Percentiles rank a stretch among this genome's conserved stretches.
These are phyloP conservation scores for Eclectus roratus DNA, from an alignment of 2,113 vertebrate genomes.

Conservation along the genomic window DNA sequence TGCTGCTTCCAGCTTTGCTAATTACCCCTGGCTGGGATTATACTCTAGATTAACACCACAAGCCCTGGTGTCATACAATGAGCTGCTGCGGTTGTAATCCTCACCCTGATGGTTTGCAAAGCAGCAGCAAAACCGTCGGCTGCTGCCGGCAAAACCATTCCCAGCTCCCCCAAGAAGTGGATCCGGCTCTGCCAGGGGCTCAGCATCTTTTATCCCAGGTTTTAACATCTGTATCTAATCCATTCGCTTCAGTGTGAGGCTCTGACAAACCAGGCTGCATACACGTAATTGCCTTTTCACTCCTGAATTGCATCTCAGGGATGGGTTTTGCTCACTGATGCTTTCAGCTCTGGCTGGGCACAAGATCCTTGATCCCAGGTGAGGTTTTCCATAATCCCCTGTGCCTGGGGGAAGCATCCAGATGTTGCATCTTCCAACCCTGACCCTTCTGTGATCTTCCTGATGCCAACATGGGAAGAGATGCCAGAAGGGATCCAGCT, in stretches of 20 bases:
- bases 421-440: not conserved
- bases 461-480: not conserved
- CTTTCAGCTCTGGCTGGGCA: not conserved
- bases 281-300: not conserved
- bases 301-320: rapidly evolving
- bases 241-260: rapidly evolving
- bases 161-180: rapidly evolving
- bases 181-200: rapidly evolving
- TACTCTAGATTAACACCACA: not conserved
- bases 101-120: rapidly evolving
- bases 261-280: rapidly evolving
- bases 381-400: not conserved
- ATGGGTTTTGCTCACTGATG: rapidly evolving
- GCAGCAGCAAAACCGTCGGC: rapidly evolving
- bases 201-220: rapidly evolving
- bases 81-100: not conserved
- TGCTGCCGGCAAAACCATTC: not conserved
- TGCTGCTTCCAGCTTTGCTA: not conserved
- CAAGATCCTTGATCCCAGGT: not conserved
- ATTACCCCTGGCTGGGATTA: not conserved
- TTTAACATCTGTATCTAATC: not conserved
- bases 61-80: not conserved
- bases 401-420: not conserved
- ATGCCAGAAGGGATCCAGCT: not conserved
- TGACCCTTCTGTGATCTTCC: not conserved